Evolutionary conservation across 2,797 vertebrate species (phyloP).

Genomic region (Clarias pachynema): DNA sequence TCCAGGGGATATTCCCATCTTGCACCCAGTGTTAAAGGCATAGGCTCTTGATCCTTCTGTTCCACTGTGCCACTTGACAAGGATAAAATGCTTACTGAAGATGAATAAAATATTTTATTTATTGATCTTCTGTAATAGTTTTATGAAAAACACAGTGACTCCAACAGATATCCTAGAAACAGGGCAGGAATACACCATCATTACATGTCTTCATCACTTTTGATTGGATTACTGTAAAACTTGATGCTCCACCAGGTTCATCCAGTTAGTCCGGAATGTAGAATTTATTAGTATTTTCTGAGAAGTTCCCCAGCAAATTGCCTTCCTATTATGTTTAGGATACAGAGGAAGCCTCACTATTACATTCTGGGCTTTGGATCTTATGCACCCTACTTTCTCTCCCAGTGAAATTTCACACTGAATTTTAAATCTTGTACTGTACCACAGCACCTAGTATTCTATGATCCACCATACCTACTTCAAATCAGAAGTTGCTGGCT

Average conservation of each 20-base stretch:
- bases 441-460: no score
- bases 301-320: not conserved
- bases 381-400: no score
- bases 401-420: no score
- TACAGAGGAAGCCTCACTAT: not conserved
- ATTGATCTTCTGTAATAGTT: not conserved
- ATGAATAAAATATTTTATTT: not conserved
- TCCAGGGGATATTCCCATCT: not conserved
- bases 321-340: not conserved
- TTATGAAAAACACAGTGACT: not conserved
- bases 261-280: slow-evolving; percentile 1
- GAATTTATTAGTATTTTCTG: not conserved
- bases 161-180: not conserved
- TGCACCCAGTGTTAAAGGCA: not conserved
- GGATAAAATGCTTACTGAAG: not conserved
- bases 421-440: no score
- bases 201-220: not conserved
- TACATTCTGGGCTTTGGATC: not conserved
- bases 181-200: not conserved
- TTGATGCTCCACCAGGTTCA: not conserved
- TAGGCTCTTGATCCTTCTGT: not conserved
- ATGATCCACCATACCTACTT: no score
- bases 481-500: no score
- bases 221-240: not conserved
- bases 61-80: not conserved